phyloP scores from a whole-genome alignment of 2,797 vertebrate genomes.

The Carcharodon carcharias region DNA sequence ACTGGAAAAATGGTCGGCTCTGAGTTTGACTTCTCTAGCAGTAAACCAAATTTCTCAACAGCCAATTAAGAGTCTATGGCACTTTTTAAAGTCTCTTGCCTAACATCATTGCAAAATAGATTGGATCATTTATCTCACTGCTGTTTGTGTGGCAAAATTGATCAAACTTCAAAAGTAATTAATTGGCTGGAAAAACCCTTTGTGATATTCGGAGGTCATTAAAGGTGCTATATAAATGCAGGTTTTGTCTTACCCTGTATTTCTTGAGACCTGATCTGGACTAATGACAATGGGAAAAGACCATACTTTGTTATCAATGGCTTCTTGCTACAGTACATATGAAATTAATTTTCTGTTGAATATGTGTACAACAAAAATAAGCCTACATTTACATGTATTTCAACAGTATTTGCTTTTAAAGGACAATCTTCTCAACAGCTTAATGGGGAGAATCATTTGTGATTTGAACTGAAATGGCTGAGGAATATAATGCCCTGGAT shows the following conservation, averaged over 20 bases:
- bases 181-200: not conserved
- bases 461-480: not conserved
- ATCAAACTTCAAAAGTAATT: not conserved
- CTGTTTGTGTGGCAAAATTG: not conserved
- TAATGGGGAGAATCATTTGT: not conserved
- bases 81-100: not conserved
- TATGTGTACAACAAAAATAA: not conserved
- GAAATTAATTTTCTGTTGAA: not conserved
- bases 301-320: not conserved
- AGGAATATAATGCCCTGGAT: not conserved
- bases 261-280: not conserved
- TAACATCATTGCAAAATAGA: not conserved
- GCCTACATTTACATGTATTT: no score
- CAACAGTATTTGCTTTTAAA: not conserved
- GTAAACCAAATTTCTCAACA: not conserved
- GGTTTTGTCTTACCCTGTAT: not conserved
- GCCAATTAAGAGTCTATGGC: not conserved
- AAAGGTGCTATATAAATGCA: not conserved
- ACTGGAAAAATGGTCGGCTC: no score
- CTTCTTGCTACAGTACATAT: not conserved
- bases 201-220: not conserved
- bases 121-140: not conserved
- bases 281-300: not conserved
- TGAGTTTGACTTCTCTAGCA: not conserved
- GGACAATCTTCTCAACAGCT: not conserved